Evolutionary conservation across 2,113 vertebrate species (phyloP), one percentile per base, ranked within the genome.

Genomic region (Ondatra zibethicus): DNA sequence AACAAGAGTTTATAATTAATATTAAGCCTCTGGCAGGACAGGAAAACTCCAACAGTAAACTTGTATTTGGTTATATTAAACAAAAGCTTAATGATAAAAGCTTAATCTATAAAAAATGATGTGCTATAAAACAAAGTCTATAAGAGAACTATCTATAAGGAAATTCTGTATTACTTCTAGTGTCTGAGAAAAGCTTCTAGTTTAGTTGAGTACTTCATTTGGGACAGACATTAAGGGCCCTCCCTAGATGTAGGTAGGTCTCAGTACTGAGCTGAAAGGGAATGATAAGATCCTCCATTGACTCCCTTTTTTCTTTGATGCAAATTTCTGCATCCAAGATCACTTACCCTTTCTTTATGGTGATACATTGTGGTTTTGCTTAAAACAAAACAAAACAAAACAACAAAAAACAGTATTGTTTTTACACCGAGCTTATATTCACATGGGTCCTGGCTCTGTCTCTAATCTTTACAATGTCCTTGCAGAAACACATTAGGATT

Each of bases 121-220:
- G 52, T 81, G 36, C 33, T 81, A 58, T 58, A 81, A 12, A 58
- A 52, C 77, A 25, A 87, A 70, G 2, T 39, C 13, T 72, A 7
- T 63, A 36, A 63, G 72, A 92, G 95, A 89, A 87, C 1, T 82
- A 80, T 76, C 50, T 50, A n/a, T 66, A 85, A 93, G 77, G 47
- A 96, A 94, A 93, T 78, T 66, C 36, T 19, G 76, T 75, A 47
- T 61, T 89, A 89, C 17, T 90, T 92, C 45, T 55, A 89, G 70
- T 86, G 66, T 91, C 21, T 39, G 31, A 96, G 39, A 92, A 92
- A 92, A 76, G 50, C 11, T 92, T 88, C 75, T 8, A 78, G 50
- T 52, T 93, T 70, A 87, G 80, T 2, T 72, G 36, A 92, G 33
- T 31, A 31, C 3, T 92, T 81, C 27, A 58, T 76, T 3, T 66